phyloP scores from a whole-genome alignment of 2,888 invertebrate genomes.

The Pollenia griseotomentosa region DNA sequence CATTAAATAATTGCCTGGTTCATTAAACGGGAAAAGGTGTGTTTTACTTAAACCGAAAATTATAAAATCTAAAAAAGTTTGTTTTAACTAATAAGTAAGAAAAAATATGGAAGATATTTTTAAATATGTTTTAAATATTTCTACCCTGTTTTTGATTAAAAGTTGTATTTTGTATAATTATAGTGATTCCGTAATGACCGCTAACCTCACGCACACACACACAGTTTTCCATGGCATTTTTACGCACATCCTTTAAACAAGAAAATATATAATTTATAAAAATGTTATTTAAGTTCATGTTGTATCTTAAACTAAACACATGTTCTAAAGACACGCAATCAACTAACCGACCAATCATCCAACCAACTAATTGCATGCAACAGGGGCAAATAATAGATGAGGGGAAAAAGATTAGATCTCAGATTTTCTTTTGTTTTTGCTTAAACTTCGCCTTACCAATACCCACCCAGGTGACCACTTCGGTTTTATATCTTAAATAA shows the following conservation, averaged over 20 bases:
- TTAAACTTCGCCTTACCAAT: no score
- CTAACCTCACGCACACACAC: conserved; percentile 18
- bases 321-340: conserved; percentile 52
- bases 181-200: conserved; percentile 1
- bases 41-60: no score
- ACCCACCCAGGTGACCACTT: no score
- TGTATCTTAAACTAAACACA: conserved; percentile 31
- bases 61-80: no score
- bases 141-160: no score
- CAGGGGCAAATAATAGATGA: background rate
- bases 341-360: background rate
- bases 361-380: conserved; percentile 34
- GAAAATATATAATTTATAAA: conserved; percentile 17
- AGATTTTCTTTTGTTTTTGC: no score
- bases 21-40: background rate
- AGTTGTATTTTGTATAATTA: conserved; percentile 16
- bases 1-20: background rate
- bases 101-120: background rate
- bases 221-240: conserved; percentile 15
- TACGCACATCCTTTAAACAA: conserved; percentile 25
- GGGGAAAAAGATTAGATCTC: no score
- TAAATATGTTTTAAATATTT: background rate
- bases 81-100: no score
- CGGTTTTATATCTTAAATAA: no score
- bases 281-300: conserved; percentile 8